phyloP scores from a whole-genome alignment of 2,797 vertebrate species.

The Gymnothorax javanicus region DNA sequence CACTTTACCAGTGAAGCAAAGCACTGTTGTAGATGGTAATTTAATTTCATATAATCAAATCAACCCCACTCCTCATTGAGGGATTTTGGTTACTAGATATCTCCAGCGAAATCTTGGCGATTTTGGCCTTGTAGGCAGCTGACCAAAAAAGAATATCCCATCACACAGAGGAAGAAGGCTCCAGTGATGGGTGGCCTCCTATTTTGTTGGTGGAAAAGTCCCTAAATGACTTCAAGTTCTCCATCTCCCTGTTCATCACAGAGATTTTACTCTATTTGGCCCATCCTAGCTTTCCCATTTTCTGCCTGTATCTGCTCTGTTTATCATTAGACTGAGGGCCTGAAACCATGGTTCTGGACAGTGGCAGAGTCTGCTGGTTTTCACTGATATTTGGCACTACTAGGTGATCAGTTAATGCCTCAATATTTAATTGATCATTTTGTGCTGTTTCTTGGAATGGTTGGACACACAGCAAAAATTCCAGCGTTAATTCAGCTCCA shows the following conservation, averaged over 20 bases:
- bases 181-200: background rate
- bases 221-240: background rate
- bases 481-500: too few relatives aligned
- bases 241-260: background rate
- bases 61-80: background rate
- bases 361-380: background rate
- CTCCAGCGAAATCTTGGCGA: background rate
- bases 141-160: background rate
- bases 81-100: background rate
- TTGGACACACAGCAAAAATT: too few relatives aligned
- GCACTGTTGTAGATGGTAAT: background rate
- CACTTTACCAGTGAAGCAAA: background rate
- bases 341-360: too few relatives aligned
- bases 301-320: background rate
- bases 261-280: background rate
- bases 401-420: too few relatives aligned
- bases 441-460: too few relatives aligned
- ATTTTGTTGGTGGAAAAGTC: background rate
- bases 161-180: background rate
- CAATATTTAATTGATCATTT: background rate
- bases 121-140: background rate
- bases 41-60: background rate
- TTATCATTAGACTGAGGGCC: background rate
- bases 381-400: background rate
- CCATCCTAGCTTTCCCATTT: background rate